Evolutionary conservation across 2,888 invertebrate species (phyloP).

Genomic region (Rhopalosiphum nymphaeae): DNA sequence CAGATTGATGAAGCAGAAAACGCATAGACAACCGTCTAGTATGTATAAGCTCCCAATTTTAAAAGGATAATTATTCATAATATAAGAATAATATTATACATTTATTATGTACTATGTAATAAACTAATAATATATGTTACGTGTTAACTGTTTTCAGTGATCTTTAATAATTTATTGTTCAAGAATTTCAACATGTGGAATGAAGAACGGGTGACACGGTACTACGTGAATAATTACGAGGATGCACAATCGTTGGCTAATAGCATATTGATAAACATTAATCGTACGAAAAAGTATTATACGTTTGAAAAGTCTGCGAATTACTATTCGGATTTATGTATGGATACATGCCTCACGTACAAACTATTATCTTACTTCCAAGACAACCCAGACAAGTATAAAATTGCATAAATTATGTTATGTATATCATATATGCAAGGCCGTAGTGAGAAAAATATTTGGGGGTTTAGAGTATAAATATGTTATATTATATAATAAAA

Average conservation of each 20-base stretch:
- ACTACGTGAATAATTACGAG: neutral
- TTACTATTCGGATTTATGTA: neutral
- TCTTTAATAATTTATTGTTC: neutral
- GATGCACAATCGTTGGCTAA: neutral
- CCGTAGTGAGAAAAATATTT: no score
- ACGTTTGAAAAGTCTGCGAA: neutral
- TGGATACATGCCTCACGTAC: neutral
- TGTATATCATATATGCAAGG: neutral
- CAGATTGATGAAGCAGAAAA: neutral
- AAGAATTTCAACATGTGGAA: neutral
- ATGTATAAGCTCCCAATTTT: neutral
- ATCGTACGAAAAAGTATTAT: neutral
- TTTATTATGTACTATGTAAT: neutral
- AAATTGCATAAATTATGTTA: neutral
- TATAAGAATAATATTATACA: neutral
- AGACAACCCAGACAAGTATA: constrained; percentile 13
- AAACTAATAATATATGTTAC: neutral
- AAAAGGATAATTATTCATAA: neutral
- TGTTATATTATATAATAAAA: no score
- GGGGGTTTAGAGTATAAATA: no score
- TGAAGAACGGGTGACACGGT: neutral
- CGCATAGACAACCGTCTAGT: neutral
- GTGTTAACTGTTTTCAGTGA: neutral
- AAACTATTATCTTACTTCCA: neutral
- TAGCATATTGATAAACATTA: neutral